These are phyloP conservation scores for Pyrochroa serraticornis DNA, from an alignment of 2,888 invertebrate species.

Conservation along the genomic window DNA sequence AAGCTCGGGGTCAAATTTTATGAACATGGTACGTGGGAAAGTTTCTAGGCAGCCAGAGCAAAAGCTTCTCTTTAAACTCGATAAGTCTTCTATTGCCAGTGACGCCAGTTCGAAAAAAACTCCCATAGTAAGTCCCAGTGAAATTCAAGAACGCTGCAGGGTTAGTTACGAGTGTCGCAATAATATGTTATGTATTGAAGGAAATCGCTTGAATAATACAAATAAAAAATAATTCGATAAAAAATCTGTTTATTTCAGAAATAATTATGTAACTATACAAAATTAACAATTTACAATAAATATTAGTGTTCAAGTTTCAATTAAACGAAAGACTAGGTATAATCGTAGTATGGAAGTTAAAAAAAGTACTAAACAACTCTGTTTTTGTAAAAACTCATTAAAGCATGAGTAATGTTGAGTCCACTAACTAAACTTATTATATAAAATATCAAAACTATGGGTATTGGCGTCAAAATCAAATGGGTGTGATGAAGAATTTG, in stretches of 20 bases:
- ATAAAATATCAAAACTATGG: slow-evolving; percentile 77
- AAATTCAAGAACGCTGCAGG: slow-evolving; percentile 20
- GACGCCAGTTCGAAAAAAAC: slow-evolving; percentile 1
- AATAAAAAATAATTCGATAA: slow-evolving; percentile 9
- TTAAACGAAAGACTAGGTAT: slow-evolving; percentile 19
- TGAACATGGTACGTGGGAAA: slow-evolving; percentile 5
- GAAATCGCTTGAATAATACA: slow-evolving; percentile 1
- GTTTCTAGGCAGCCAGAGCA: neutral
- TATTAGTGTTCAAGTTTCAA: neutral
- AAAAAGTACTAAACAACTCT: slow-evolving; percentile 67
- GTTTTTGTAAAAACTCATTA: slow-evolving; percentile 84
- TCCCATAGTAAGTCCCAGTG: neutral
- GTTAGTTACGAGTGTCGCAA: slow-evolving; percentile 21
- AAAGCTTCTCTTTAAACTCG: neutral
- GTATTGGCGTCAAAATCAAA: slow-evolving; percentile 82
- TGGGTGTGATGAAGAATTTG: slow-evolving; percentile 87
- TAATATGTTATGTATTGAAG: slow-evolving; percentile 26
- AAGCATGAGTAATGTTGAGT: slow-evolving; percentile 82
- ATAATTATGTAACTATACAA: slow-evolving; percentile 7
- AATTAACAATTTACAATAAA: slow-evolving; percentile 17
- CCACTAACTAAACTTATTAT: slow-evolving; percentile 76
- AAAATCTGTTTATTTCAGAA: too few relatives aligned
- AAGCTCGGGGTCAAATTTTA: neutral
- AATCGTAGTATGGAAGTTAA: slow-evolving; percentile 1
- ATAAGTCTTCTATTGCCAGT: neutral